Evolutionary conservation across 2,888 invertebrate genomes (phyloP).

Genomic region (Minunthozetes semirufus): DNA sequence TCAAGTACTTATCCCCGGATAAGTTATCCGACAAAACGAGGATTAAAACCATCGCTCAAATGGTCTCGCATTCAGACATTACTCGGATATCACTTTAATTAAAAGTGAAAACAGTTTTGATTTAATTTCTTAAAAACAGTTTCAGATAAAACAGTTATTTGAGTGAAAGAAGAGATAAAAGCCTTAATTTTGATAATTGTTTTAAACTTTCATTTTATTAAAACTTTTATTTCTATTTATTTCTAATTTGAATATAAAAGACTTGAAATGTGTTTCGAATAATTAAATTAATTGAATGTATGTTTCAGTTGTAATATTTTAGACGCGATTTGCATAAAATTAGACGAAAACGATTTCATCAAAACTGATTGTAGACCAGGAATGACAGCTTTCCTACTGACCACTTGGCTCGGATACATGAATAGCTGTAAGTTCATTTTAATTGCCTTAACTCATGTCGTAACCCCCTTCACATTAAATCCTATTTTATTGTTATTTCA

Average conservation of each 20-base stretch:
- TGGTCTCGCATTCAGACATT: too few species aligned
- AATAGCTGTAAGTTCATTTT: conserved; percentile 63
- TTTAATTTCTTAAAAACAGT: background rate
- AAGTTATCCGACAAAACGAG: too few species aligned
- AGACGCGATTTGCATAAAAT: conserved; percentile 88
- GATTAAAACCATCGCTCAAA: too few species aligned
- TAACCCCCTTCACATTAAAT: too few species aligned
- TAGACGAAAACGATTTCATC: conserved; percentile 48
- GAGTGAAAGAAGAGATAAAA: background rate
- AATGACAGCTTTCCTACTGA: conserved; percentile 81
- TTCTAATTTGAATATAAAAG: too few species aligned
- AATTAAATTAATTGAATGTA: background rate
- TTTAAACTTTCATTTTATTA: too few species aligned
- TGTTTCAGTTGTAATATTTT: conserved; percentile 69
- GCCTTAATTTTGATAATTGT: background rate
- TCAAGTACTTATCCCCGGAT: too few species aligned
- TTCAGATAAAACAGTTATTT: background rate
- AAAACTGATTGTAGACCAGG: conserved; percentile 71
- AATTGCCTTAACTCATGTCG: too few species aligned
- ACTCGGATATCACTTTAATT: too few species aligned
- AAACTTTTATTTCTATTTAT: too few species aligned
- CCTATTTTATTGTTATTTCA: too few species aligned
- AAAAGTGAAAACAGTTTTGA: background rate
- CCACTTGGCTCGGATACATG: conserved; percentile 98
- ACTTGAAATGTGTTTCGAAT: too few species aligned